phyloP scores from a whole-genome alignment of 2,113 vertebrate species.

The Phyllopteryx taeniolatus region DNA sequence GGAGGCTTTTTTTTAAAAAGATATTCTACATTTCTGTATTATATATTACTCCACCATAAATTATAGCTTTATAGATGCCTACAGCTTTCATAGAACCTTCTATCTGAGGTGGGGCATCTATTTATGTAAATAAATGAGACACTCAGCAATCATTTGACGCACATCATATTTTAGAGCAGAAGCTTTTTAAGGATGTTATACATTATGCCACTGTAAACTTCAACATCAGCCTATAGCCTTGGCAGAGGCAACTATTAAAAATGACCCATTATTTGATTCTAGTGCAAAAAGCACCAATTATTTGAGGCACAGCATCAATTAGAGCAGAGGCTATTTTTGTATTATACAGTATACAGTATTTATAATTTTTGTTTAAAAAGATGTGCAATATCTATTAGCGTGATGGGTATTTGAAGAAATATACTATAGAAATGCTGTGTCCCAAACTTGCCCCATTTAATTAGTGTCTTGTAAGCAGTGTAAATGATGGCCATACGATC shows the following conservation, averaged over 20 bases:
- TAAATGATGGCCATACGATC: neutral
- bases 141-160: neutral
- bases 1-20: too few relatives aligned
- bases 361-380: neutral
- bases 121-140: neutral
- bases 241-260: neutral
- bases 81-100: too few relatives aligned
- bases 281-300: neutral
- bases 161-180: neutral
- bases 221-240: neutral
- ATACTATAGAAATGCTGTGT: neutral
- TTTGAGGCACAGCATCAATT: neutral
- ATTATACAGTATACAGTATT: too few relatives aligned
- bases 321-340: neutral
- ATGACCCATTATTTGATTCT: neutral
- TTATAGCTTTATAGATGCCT: too few relatives aligned
- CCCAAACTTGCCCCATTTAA: neutral
- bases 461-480: neutral
- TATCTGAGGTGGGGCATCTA: too few relatives aligned
- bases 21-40: too few relatives aligned
- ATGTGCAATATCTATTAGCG: neutral
- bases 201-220: neutral
- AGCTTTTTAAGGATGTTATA: too few relatives aligned
- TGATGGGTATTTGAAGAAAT: neutral
- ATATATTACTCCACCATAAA: too few relatives aligned